Base-by-base conservation (phyloP, 2,113 vertebrate species). In the Sigmodon hispidus region DNA sequence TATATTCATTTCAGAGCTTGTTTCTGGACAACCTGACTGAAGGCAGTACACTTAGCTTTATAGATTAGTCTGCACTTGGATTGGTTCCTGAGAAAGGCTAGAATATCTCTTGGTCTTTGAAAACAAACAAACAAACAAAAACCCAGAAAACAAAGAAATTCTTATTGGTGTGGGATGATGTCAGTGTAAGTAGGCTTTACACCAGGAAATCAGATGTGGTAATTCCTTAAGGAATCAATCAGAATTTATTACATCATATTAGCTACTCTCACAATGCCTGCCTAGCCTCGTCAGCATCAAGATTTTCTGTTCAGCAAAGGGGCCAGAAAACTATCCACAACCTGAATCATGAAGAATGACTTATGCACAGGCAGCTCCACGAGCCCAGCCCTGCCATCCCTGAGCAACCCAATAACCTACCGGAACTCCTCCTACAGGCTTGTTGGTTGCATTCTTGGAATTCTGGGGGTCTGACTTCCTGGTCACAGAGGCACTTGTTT, bases 381-480 rank as follows among this genome's bases (percentile, higher is more conserved):
- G 15, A 17, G 24, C 12, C 1, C 26, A 19, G 22, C 87, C 73
- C 5, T 15, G 16, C 21, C 15, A 12, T 5, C 1, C 1, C 22
- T 1, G 6, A 52, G n/a, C 36, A 87, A 17, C 16, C 7, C 65
- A 48, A 90, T 87, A 61, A 80, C 90, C 43, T 97, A 99, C 98
- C 98, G 90, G 97, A n/a, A 77, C 31, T 97, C 83, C 70, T 98
- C 31, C 43, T 89, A 93, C 98, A 99, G 15, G 97, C 96, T 63
- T 97, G 98, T 19, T 88, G 90, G 94, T 96, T 98, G 97, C 99
- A 99, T 36, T 97, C 97, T 94, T 97, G 98, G 12, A 97, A 76
- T 31, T 97, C 96, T 16, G 40, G 84, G 65, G 98, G 98, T 85
- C 96, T 98, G 69, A 89, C 34, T 88, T 98, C 93, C 1, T 97